phyloP scores from a whole-genome alignment of 2,888 invertebrate species.

The Apodemia mormo region DNA sequence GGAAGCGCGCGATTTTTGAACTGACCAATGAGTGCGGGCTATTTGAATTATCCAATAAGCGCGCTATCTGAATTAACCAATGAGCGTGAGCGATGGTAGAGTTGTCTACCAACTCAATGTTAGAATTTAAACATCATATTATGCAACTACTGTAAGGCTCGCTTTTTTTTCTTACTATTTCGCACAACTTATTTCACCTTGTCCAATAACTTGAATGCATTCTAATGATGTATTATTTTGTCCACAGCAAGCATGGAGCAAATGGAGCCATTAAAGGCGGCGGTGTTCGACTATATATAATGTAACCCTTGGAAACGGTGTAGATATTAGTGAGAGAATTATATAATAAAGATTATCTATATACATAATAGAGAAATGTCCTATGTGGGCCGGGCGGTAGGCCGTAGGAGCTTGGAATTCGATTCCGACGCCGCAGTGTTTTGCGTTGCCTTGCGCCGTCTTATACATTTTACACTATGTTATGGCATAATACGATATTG shows the following conservation, averaged over 20 bases:
- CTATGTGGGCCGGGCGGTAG: conserved; percentile 59
- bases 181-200: no score
- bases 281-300: conserved; percentile 58
- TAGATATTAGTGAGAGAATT: conserved; percentile 81
- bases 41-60: no score
- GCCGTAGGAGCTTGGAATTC: conserved; percentile 64
- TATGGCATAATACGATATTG: conserved; percentile 81
- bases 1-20: no score
- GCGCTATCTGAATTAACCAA: no score
- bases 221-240: neutral
- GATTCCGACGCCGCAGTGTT: conserved; percentile 66
- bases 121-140: no score
- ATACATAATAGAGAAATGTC: conserved; percentile 79
- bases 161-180: no score
- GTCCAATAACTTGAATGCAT: no score
- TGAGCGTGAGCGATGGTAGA: no score
- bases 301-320: conserved; percentile 77
- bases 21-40: no score
- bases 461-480: conserved; percentile 72
- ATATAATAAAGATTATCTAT: conserved; percentile 81
- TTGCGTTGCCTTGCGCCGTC: conserved; percentile 61
- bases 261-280: conserved; percentile 72
- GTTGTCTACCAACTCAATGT: no score
- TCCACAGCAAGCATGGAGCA: conserved; percentile 70
- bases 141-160: no score